A percentile compares a stretch with the other conserved stretches of the same genome.
Conservation (phyloP, 2,888 invertebrate species). For the Hirtodrosophila duncani region DNA sequence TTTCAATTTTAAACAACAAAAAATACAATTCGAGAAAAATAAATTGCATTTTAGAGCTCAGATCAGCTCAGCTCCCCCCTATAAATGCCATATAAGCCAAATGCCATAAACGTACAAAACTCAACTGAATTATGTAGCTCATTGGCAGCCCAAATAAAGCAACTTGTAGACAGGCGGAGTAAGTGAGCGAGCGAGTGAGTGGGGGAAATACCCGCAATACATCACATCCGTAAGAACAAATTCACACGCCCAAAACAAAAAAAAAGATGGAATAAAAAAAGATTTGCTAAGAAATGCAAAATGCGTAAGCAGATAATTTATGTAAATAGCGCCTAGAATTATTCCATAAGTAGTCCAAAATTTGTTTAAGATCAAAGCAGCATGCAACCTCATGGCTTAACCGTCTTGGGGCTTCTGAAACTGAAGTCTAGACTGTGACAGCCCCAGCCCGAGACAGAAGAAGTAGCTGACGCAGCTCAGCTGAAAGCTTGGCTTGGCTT, state of each 20-base stretch:
- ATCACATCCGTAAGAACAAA: conserved; percentile 59
- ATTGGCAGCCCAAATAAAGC: conserved; percentile 61
- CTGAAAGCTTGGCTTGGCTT: conserved; percentile 2
- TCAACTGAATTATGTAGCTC: conserved; percentile 62
- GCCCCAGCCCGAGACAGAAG: background rate
- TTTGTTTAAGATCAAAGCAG: too few relatives aligned
- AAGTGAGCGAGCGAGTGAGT: too few relatives aligned
- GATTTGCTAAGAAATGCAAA: conserved; percentile 3
- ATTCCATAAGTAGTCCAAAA: too few relatives aligned
- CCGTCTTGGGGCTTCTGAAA: background rate
- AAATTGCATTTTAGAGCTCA: conserved; percentile 62
- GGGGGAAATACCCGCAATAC: conserved; percentile 59
- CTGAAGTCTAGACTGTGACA: background rate
- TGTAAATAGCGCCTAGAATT: background rate
- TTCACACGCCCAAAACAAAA: conserved; percentile 64
- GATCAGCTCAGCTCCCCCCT: conserved; percentile 23
- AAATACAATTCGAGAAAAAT: too few relatives aligned
- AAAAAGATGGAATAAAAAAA: conserved; percentile 12
- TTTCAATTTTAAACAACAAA: conserved; percentile 26
- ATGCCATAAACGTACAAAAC: conserved; percentile 55
- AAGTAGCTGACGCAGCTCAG: background rate
- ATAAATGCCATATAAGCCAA: conserved; percentile 39
- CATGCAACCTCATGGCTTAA: background rate
- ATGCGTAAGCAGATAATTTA: conserved; percentile 7
- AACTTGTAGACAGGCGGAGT: conserved; percentile 41